These are phyloP conservation scores for Ridgeia piscesae DNA, from an alignment of 1,140 invertebrate genomes.

Conservation along the genomic window DNA sequence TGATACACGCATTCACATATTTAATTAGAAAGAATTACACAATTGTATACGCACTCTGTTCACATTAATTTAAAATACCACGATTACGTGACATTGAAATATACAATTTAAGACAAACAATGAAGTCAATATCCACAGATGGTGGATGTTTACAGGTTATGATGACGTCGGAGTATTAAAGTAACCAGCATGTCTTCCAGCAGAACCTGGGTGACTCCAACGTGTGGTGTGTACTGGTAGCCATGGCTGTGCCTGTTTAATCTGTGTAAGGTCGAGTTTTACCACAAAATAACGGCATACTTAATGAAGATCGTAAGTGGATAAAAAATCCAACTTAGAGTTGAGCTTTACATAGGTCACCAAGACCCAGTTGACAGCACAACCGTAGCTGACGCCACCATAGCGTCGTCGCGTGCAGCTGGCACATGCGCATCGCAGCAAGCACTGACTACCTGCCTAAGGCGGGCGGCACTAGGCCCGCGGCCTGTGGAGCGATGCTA, in stretches of 20 bases:
- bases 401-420: background rate
- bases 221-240: too few species aligned
- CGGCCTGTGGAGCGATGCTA: background rate
- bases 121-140: background rate
- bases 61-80: background rate
- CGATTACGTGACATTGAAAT: background rate
- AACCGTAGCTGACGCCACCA: background rate
- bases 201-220: too few species aligned
- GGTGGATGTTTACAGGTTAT: too few species aligned
- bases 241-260: too few species aligned
- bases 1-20: background rate
- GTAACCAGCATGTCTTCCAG: too few species aligned
- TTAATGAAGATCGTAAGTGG: background rate
- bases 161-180: too few species aligned
- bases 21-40: background rate
- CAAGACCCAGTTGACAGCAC: background rate
- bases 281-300: too few species aligned
- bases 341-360: background rate
- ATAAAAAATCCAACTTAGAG: background rate
- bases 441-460: background rate
- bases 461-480: too few species aligned
- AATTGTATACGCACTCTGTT: background rate
- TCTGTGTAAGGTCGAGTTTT: too few species aligned
- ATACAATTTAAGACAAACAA: background rate
- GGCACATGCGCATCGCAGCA: background rate